Conservation (phyloP, 2,797 vertebrate genomes). For the Chaetophractus vellerosus region DNA sequence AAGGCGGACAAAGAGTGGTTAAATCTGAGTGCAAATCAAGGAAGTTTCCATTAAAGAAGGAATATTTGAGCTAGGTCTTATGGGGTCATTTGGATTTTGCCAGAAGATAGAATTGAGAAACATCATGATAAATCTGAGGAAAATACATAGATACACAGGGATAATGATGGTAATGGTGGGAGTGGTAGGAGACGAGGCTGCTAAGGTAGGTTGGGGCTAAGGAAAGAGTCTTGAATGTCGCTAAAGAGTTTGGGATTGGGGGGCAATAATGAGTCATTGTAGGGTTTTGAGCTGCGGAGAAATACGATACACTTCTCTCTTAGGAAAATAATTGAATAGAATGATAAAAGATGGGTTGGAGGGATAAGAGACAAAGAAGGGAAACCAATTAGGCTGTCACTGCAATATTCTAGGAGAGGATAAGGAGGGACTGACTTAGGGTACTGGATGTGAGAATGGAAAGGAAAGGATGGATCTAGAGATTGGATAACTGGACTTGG, state of each 20-base stretch:
- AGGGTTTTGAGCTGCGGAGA: background rate
- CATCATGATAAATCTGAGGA: background rate
- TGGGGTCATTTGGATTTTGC: slow-evolving; percentile 49
- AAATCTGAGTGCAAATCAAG: background rate
- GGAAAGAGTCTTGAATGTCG: background rate
- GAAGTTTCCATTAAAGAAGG: background rate
- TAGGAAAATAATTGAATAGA: background rate
- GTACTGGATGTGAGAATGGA: background rate
- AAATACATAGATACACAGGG: background rate
- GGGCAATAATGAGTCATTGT: background rate
- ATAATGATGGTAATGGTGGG: background rate
- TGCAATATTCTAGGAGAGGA: background rate
- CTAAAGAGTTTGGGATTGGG: background rate
- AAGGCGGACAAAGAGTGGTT: background rate
- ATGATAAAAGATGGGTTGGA: background rate
- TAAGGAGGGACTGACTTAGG: background rate
- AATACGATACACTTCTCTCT: background rate
- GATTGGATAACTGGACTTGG: background rate
- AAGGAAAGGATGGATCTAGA: background rate
- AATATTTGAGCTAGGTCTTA: background rate
- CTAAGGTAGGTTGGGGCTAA: background rate
- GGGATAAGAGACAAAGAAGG: background rate
- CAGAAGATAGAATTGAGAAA: background rate
- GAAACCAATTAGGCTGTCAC: background rate
- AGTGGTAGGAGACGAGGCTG: no score